Conservation (phyloP, 2,888 invertebrate species). For the Synergus japonicus region DNA sequence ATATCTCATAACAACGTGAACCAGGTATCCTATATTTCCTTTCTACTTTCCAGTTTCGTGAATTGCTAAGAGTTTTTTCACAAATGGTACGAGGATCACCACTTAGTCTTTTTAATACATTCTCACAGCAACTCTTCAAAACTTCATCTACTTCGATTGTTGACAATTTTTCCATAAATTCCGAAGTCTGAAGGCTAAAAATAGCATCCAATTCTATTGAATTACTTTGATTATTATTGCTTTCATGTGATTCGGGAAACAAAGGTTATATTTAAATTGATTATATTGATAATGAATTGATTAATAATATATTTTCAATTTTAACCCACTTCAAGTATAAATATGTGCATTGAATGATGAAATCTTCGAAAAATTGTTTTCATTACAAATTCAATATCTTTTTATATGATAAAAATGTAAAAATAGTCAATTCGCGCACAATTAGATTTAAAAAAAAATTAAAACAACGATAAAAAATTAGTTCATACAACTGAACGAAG, state of each 20-base stretch:
- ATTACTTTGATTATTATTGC: constrained; percentile 19
- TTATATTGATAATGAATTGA: too few relatives aligned
- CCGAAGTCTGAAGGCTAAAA: constrained; percentile 6
- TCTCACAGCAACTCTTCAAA: constrained; percentile 14
- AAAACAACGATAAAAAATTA: too few relatives aligned
- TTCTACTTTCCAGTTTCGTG: constrained; percentile 20
- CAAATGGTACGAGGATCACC: background rate
- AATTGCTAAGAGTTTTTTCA: background rate
- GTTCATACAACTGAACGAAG: too few relatives aligned
- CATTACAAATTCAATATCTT: too few relatives aligned
- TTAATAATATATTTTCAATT: too few relatives aligned
- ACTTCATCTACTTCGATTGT: background rate
- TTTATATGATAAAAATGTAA: too few relatives aligned
- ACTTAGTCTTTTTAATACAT: background rate
- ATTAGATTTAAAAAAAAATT: too few relatives aligned
- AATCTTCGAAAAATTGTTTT: too few relatives aligned
- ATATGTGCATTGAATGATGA: too few relatives aligned
- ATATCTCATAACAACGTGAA: constrained; percentile 36
- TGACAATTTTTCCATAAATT: constrained; percentile 19
- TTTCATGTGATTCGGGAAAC: background rate
- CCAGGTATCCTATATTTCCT: constrained; percentile 32
- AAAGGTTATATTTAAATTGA: background rate
- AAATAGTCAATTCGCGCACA: too few relatives aligned
- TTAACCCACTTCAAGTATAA: too few relatives aligned
- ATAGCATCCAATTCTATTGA: constrained; percentile 4